Conservation (phyloP, 2,888 invertebrate genomes). For the Drosophila ustulata region DNA sequence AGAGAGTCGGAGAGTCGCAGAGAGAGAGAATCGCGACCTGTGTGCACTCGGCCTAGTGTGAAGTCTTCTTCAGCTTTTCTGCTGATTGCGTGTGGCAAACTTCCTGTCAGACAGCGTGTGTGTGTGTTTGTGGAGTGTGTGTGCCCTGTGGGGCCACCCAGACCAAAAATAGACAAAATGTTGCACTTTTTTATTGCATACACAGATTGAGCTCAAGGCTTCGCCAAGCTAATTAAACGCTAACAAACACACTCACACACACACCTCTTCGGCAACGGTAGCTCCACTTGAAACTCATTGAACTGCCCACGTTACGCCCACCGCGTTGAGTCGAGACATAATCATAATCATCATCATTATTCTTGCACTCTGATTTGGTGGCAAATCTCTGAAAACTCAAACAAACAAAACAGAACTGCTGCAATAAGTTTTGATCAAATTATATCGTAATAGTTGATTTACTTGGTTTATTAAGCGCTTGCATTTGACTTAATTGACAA, state of each 20-base stretch:
- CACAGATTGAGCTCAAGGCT: conserved; percentile 70
- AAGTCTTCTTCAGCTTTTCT: conserved; percentile 48
- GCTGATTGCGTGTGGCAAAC: conserved; percentile 79
- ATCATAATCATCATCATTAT: conserved; percentile 34
- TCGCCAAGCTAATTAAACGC: conserved; percentile 69
- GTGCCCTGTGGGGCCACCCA: conserved; percentile 67
- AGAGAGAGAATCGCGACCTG: conserved; percentile 50
- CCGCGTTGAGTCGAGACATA: conserved; percentile 27
- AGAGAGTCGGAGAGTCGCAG: conserved; percentile 9
- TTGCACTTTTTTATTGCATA: conserved; percentile 66
- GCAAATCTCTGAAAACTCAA: conserved; percentile 12
- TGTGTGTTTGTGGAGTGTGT: conserved; percentile 12
- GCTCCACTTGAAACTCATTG: conserved; percentile 57
- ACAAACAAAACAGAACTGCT: conserved; percentile 3
- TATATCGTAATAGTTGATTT: conserved; percentile 40
- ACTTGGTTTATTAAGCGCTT: conserved; percentile 66
- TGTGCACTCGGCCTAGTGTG: conserved; percentile 52
- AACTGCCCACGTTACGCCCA: conserved; percentile 64
- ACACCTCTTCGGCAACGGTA: conserved; percentile 45
- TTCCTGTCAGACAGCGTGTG: conserved; percentile 60
- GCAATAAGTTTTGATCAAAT: conserved; percentile 40
- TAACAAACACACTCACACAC: conserved; percentile 16
- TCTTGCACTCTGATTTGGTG: conserved; percentile 29
- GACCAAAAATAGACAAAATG: conserved; percentile 52
- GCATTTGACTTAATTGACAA: conserved; percentile 71